phyloP scores from a whole-genome alignment of 2,113 vertebrate genomes.

The Steatornis caripensis region DNA sequence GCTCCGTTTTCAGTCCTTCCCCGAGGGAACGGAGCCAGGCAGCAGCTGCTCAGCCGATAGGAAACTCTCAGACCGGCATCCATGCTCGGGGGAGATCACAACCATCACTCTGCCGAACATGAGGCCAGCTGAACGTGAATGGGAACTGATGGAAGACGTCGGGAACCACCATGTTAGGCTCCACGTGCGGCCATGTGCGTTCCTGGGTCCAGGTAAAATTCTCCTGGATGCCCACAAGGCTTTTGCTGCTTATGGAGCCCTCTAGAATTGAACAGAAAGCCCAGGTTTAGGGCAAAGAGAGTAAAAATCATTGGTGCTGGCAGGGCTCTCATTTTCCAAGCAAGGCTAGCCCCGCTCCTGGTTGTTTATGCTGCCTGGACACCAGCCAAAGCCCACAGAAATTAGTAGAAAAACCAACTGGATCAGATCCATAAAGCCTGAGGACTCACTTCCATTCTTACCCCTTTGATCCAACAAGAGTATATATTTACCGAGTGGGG shows the following conservation, averaged over 20 bases:
- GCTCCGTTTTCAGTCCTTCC: not conserved
- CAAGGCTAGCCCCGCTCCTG: not conserved
- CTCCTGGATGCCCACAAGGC: not conserved
- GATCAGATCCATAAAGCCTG: slow-evolving; percentile 46
- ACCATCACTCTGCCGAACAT: rapidly evolving
- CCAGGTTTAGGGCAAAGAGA: not conserved
- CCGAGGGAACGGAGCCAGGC: not conserved
- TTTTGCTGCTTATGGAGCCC: not conserved
- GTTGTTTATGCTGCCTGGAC: slow-evolving; percentile 31
- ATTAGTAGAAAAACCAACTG: slow-evolving; percentile 59
- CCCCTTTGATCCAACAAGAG: slow-evolving; percentile 40
- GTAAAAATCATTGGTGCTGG: not conserved
- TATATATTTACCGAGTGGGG: slow-evolving; percentile 11
- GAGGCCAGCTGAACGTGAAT: rapidly evolving
- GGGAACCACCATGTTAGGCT: not conserved
- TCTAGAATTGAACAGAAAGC: not conserved
- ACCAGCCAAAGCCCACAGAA: slow-evolving; percentile 54
- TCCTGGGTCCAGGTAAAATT: not conserved
- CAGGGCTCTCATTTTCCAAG: not conserved
- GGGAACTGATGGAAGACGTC: not conserved
- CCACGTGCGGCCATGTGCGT: rapidly evolving
- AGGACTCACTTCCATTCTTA: slow-evolving; percentile 39
- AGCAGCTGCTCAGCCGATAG: not conserved
- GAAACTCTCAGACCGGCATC: not conserved
- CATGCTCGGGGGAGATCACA: rapidly evolving